Evolutionary conservation across 2,888 invertebrate species (phyloP).

Genomic region (Yponomeuta cagnagella): DNA sequence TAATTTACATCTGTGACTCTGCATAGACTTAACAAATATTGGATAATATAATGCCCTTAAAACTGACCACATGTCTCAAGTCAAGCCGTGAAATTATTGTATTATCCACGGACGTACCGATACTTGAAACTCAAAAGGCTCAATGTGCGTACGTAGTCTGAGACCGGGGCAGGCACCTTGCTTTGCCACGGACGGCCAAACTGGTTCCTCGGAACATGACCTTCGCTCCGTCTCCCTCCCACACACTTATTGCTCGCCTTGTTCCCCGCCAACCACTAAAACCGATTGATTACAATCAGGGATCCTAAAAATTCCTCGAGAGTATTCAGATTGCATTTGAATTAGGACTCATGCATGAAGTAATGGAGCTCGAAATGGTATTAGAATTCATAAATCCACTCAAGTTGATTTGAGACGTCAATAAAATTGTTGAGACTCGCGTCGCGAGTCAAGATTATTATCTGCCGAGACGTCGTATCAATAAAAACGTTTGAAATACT

Average conservation of each 20-base stretch:
- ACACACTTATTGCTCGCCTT: slow-evolving; percentile 54
- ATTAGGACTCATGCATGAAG: background rate
- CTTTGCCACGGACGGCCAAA: slow-evolving; percentile 60
- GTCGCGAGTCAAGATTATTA: slow-evolving; percentile 9
- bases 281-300: slow-evolving; percentile 56
- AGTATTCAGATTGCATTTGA: background rate
- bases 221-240: slow-evolving; percentile 56
- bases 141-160: background rate
- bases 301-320: slow-evolving; percentile 7
- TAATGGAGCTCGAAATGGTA: background rate
- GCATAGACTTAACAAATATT: too few relatives aligned
- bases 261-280: slow-evolving; percentile 53
- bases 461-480: slow-evolving; percentile 4
- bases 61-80: too few relatives aligned
- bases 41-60: too few relatives aligned
- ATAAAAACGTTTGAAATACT: slow-evolving; percentile 2
- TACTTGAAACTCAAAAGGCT: too few relatives aligned
- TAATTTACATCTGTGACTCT: too few relatives aligned
- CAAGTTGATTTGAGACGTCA: background rate
- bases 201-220: slow-evolving; percentile 60
- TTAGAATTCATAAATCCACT: background rate
- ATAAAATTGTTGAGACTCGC: background rate
- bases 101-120: too few relatives aligned
- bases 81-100: too few relatives aligned
- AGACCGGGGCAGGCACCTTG: slow-evolving; percentile 61